Evolutionary conservation across 2,797 vertebrate genomes (phyloP), one percentile per base, ranked within the genome.

Genomic region (Potorous gilbertii): DNA sequence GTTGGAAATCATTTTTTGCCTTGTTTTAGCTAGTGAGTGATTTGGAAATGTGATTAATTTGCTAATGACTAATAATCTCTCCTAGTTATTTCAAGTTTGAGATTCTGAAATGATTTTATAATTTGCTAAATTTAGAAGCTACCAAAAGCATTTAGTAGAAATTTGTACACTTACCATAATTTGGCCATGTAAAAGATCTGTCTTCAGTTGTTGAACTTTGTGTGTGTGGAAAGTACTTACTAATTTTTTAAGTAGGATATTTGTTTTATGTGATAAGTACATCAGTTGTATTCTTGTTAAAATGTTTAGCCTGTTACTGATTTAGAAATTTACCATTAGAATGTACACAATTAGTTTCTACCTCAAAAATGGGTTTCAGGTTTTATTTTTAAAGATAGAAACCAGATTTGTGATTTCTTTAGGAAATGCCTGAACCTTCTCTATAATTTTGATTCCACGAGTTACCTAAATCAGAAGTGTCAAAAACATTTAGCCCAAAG

Each of bases 91-190:
- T 92, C 55, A 92, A n/a, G 54, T 90, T 95, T 91, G 94, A 93
- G 56, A 54, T 93, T 96, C 27, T 93, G 87, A 89, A 4, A 40
- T 96, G 92, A 96, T 91, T 95, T 95, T 28, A 46, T 90, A 96
- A 50, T 90, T 74, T 54, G 94, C 92, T 59, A 92, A 93, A 95
- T 94, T 93, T 91, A 91, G 95, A 95, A 95, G 94, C 59, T 96
- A n/a, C 90, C 92, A 94, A n/a, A 95, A 97, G 92, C 96, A 95
- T 89, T 52, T 90, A 57, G 62, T 74, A 18, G 93, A 34, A 95
- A 92, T 31, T 92, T 95, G 94, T 93, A 91, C 97, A 2, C 92
- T 90, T 94, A 46, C 27, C 0, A 94, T 96, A 54, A 92, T 74
- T 93, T 97, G 81, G 91, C 59, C 92, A 62, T 97, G 52, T 90